A percentile compares a stretch with the other conserved stretches of the same genome.
Evolutionary conservation across 2,797 vertebrate species (phyloP).

Genomic region (Liasis olivaceus): DNA sequence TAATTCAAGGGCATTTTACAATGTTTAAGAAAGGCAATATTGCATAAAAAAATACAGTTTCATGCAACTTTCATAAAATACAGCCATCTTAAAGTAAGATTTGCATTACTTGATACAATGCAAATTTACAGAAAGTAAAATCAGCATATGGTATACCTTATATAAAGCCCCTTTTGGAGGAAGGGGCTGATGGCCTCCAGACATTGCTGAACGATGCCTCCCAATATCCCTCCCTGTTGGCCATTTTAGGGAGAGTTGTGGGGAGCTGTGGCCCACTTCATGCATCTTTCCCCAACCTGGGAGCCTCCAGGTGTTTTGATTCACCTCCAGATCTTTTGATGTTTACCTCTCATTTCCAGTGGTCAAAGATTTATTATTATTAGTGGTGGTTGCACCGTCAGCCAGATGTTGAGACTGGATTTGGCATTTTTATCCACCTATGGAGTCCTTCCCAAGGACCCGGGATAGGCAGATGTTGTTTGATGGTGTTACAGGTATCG

Average conservation of each 20-base stretch:
- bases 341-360: not conserved
- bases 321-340: not conserved
- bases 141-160: not conserved
- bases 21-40: not conserved
- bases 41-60: not conserved
- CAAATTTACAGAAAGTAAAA: not conserved
- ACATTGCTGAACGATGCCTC: not conserved
- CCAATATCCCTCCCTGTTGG: not conserved
- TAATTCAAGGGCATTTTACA: not conserved
- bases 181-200: not conserved
- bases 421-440: not conserved
- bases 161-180: not conserved
- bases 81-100: not conserved
- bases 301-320: not conserved
- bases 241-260: not conserved
- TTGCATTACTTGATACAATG: not conserved
- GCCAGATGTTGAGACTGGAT: not conserved
- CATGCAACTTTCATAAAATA: not conserved
- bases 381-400: not conserved
- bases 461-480: not conserved
- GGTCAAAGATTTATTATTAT: no score
- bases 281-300: not conserved
- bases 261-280: not conserved
- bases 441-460: not conserved
- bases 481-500: not conserved